Evolutionary conservation across 35 echinoderm and acorn worm species (phyloP).

Genomic region (Acanthaster planci): DNA sequence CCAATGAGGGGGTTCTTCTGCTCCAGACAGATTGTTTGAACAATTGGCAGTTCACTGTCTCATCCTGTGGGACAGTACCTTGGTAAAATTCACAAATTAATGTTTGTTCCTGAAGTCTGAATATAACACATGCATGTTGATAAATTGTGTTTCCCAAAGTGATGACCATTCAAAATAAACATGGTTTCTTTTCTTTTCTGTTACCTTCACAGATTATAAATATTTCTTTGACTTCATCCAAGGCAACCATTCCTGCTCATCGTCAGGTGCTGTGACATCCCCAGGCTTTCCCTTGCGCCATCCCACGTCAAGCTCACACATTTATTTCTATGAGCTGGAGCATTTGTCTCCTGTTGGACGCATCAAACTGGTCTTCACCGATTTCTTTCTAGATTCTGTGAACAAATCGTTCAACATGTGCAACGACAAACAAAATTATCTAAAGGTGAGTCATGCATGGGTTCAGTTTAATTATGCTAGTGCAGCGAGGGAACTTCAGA

Average conservation of each 20-base stretch:
- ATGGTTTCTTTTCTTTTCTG: background rate
- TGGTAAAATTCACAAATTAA: no score
- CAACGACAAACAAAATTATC: background rate
- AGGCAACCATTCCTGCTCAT: background rate
- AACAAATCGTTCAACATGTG: slow-evolving; percentile 3
- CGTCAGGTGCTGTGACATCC: background rate
- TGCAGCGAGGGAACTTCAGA: background rate
- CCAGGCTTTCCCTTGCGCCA: background rate
- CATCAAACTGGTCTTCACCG: background rate
- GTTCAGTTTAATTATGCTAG: background rate
- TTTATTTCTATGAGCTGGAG: slow-evolving; percentile 13
- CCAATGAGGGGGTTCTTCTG: no score
- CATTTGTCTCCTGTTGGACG: background rate
- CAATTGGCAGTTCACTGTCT: no score
- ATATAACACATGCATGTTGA: no score
- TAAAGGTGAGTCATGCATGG: background rate
- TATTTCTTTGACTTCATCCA: slow-evolving; percentile 23
- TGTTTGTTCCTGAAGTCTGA: no score
- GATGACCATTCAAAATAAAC: no score
- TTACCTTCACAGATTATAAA: background rate
- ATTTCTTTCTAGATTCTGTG: background rate
- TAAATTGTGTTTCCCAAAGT: no score
- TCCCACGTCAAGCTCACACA: slow-evolving; percentile 18
- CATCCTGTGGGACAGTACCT: no score
- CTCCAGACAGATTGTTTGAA: no score